A percentile compares a stretch with the other conserved stretches of the same genome.
Evolutionary conservation across 2,797 vertebrate species (phyloP).

Genomic region (Tinamus major): DNA sequence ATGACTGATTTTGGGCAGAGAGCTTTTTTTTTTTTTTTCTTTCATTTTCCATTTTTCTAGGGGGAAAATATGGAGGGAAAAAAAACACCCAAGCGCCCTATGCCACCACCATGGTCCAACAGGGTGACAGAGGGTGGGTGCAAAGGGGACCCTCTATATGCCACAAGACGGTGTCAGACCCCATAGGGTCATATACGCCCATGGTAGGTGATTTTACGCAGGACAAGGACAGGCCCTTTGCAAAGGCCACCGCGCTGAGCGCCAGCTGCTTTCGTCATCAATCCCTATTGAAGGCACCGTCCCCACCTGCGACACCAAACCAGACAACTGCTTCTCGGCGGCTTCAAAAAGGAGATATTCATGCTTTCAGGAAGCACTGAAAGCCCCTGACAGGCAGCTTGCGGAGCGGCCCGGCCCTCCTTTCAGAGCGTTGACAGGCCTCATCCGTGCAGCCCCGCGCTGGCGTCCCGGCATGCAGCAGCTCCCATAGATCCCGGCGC

Average conservation of each 20-base stretch:
- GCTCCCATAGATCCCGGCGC: accelerated
- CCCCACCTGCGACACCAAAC: neutral
- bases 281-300: constrained; percentile 22
- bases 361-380: neutral
- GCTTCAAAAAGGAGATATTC: neutral
- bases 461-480: accelerated
- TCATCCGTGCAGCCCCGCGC: accelerated
- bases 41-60: neutral
- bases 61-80: neutral
- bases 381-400: constrained; percentile 9
- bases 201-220: neutral
- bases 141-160: too few species aligned
- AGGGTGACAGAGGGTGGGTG: neutral
- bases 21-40: constrained; percentile 9
- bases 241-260: neutral
- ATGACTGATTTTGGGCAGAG: constrained; percentile 82
- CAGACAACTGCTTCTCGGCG: constrained; percentile 1
- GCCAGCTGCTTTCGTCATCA: constrained; percentile 44
- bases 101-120: neutral
- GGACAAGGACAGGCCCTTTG: neutral
- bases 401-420: constrained; percentile 30
- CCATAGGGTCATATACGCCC: too few species aligned
- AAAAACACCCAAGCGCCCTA: neutral
- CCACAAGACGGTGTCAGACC: too few species aligned
- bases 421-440: neutral